These are phyloP conservation scores for Corapipo altera DNA, from an alignment of 2,113 vertebrate species.

Conservation along the genomic window DNA sequence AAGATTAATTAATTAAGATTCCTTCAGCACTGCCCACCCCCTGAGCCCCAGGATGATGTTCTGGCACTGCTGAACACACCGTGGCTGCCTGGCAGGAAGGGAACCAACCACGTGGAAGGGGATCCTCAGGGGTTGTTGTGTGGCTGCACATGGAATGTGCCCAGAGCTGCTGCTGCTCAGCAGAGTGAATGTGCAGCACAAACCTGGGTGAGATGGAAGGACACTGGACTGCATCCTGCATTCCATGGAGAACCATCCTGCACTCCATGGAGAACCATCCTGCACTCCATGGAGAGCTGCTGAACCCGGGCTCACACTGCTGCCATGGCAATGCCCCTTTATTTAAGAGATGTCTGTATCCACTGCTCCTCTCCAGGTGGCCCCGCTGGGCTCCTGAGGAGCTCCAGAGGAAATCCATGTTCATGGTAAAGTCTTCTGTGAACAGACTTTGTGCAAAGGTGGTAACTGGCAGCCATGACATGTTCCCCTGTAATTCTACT, in stretches of 20 bases:
- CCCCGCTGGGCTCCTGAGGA: neutral
- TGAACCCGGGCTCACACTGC: neutral
- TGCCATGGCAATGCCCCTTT: rapidly evolving
- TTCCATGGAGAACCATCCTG: neutral
- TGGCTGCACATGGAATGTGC: rapidly evolving
- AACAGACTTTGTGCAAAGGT: neutral
- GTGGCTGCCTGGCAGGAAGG: neutral
- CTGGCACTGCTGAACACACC: rapidly evolving
- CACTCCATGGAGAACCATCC: rapidly evolving
- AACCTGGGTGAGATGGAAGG: rapidly evolving
- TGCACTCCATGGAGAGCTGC: too few species aligned
- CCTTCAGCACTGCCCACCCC: neutral
- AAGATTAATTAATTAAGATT: rapidly evolving
- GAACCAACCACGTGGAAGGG: rapidly evolving
- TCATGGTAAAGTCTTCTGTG: neutral
- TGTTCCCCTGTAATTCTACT: neutral
- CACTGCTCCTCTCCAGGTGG: neutral
- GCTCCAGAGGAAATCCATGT: neutral
- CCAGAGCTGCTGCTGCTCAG: rapidly evolving
- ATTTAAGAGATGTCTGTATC: neutral
- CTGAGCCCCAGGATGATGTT: rapidly evolving
- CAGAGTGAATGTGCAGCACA: rapidly evolving
- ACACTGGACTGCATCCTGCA: rapidly evolving
- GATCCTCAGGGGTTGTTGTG: neutral
- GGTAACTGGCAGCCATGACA: neutral